Evolutionary conservation across 2,113 vertebrate genomes (phyloP), one percentile per base, ranked within the genome.

Genomic region (Okapia johnstoni): DNA sequence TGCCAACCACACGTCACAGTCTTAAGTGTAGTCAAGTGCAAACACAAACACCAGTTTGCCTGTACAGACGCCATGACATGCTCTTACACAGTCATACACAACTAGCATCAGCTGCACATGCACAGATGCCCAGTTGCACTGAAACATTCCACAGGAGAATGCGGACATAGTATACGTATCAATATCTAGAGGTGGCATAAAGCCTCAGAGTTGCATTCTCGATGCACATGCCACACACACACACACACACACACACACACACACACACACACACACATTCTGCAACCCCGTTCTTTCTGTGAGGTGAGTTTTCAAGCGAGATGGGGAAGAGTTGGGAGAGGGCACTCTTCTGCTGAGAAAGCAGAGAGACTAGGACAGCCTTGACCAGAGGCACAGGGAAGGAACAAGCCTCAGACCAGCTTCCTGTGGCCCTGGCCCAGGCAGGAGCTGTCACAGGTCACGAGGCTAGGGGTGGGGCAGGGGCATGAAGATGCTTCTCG

Each of bases 401-500:
- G 93, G n/a, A 43, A 43, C 73, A 30, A 87, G 57, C 36, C 52
- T 58, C 33, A 26, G 85, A 77, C 46, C 2, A 15, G 79, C 85
- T 96, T 97, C 96, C 92, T 55, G 83, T 84, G 88, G 70, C 83
- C 88, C 77, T 23, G 17, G 63, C 46, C 26, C 48, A 60, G 88
- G 57, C 36, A 28, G 40, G 73, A 83, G 85, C 57, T 92, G 92
- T 91, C 73, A 96, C 95, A 85, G 95, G 95, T 96, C 90, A 73
- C 3, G 4, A 87, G 95, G 60, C 50, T 90, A n/a, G 81, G 87
- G 83, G 83, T 54, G 88, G 93, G 57, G 94, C 88, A 54, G 88
- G 94, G 76, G 58, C 85, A 50, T 23, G 57, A 85, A 85, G 97
- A 97, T 76, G 95, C 76, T 81, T 96, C 92, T 66, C 58, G 97